These are phyloP conservation scores for Pseudorasbora parva DNA, from an alignment of 2,113 vertebrate species.

Conservation along the genomic window DNA sequence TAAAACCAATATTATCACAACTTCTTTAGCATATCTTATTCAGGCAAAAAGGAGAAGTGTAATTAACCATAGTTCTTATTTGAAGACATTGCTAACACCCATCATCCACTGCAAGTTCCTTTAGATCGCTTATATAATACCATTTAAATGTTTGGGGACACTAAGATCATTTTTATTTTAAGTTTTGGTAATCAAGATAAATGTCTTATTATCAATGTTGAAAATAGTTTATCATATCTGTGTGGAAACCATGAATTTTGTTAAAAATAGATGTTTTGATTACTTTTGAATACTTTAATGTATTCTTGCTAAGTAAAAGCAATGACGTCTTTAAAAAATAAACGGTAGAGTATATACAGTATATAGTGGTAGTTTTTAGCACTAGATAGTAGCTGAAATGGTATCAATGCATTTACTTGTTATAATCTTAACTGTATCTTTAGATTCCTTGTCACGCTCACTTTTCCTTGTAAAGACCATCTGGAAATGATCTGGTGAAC, in stretches of 20 bases:
- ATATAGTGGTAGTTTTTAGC: neutral
- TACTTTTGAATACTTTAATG: neutral
- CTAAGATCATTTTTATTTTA: too few relatives aligned
- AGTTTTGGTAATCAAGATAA: too few relatives aligned
- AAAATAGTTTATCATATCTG: too few relatives aligned
- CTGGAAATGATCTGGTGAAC: conserved; percentile 37
- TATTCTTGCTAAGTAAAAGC: neutral
- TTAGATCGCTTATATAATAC: neutral
- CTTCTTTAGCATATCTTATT: conserved; percentile 33
- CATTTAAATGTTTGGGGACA: neutral
- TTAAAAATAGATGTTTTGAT: too few relatives aligned
- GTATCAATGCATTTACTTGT: neutral
- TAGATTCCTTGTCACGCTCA: neutral
- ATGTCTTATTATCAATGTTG: too few relatives aligned
- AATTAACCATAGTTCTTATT: conserved; percentile 34
- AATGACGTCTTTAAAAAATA: neutral
- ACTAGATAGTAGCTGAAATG: neutral
- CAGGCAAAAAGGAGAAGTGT: conserved; percentile 47
- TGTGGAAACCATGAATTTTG: too few relatives aligned
- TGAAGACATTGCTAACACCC: conserved; percentile 2
- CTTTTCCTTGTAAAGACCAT: conserved; percentile 33
- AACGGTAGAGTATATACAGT: neutral
- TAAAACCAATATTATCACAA: conserved; percentile 53
- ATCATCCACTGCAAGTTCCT: neutral
- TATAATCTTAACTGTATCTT: conserved; percentile 23